Base-by-base conservation (phyloP, 2,888 invertebrate species). In the Troides aeacus region DNA sequence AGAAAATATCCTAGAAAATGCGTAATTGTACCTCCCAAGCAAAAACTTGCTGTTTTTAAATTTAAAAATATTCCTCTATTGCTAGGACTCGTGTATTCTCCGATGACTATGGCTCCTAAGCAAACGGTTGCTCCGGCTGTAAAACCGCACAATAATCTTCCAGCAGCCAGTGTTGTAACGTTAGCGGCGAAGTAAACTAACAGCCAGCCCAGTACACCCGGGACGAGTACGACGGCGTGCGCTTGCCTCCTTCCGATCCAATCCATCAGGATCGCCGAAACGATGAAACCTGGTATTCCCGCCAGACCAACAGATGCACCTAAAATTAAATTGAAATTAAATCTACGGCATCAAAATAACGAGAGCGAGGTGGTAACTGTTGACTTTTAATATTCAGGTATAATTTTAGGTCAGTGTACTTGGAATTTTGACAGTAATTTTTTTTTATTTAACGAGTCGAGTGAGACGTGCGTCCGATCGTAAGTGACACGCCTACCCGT, bases 11-110 rank as follows among this genome's bases (percentile, higher is more conserved):
- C 82, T 4, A 84, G 64, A 1, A 81, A 72, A 62, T 88, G 88
- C 0, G 81, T 75, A 0, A 79, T 5, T 72, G 81, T 79, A 5
- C 78, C 75, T 4, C 89, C 89, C 0, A 87, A n/a, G 39, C 82
- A 82, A 0, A 84, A 78, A 0, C 80, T 74, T 1, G 85, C 79
- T 0, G 85, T 85, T 70, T 88, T 89, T 0, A 88, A 69, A 66
- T 85, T 85, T 0, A 90, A 72, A 36, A 86, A 88, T 53, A 84
- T 81, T 36, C 87, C 87, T 72, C 89, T 78, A 62, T 84, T 77
- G 24, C 77, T 76, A 0, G 89, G 88, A n/a, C 80, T 78, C 0
- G 81, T 78, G 64, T 85, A 88, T 73, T 89, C 89, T 62, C 88
- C 87, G 0, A 89, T 83, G 1, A 84, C 78, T 0, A 89, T 78